A percentile compares a stretch with the other conserved stretches of the same genome.
These are phyloP conservation scores for Acanthopleura granulata DNA, from an alignment of 2,888 invertebrate species.

Conservation along the genomic window DNA sequence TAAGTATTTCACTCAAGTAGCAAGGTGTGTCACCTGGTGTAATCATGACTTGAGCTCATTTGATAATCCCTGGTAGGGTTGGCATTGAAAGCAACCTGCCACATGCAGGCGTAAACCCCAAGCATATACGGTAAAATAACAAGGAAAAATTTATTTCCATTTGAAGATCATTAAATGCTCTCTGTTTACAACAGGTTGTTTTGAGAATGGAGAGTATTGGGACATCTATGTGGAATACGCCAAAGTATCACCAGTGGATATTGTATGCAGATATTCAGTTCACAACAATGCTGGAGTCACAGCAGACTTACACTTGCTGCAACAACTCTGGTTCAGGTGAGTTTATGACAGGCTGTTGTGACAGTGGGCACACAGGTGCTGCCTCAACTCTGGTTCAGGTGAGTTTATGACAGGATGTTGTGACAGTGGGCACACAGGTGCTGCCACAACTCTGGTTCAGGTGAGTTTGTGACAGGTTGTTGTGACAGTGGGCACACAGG, in stretches of 20 bases:
- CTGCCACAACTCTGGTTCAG: constrained; percentile 20
- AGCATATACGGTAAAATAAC: too few species aligned
- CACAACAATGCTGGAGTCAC: constrained; percentile 47
- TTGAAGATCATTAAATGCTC: too few species aligned
- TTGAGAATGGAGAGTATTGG: constrained; percentile 58
- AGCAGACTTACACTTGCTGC: constrained; percentile 54
- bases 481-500: constrained; percentile 40
- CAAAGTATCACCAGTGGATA: constrained; percentile 46
- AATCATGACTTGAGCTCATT: too few species aligned
- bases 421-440: constrained; percentile 37
- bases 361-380: background rate
- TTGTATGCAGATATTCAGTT: constrained; percentile 55
- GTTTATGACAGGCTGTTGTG: constrained; percentile 28
- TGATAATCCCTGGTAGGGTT: too few species aligned
- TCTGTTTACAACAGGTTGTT: constrained; percentile 44
- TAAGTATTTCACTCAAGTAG: too few species aligned
- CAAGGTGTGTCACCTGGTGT: too few species aligned
- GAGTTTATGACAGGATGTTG: constrained; percentile 17
- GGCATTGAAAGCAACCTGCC: too few species aligned
- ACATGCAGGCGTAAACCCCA: too few species aligned
- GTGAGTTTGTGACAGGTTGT: constrained; percentile 37
- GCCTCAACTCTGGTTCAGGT: constrained; percentile 25
- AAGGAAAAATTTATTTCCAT: too few species aligned
- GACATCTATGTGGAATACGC: constrained; percentile 64
- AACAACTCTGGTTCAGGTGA: constrained; percentile 59